Evolutionary conservation across 2,888 invertebrate genomes (phyloP).

Genomic region (Ophion slaviceki): DNA sequence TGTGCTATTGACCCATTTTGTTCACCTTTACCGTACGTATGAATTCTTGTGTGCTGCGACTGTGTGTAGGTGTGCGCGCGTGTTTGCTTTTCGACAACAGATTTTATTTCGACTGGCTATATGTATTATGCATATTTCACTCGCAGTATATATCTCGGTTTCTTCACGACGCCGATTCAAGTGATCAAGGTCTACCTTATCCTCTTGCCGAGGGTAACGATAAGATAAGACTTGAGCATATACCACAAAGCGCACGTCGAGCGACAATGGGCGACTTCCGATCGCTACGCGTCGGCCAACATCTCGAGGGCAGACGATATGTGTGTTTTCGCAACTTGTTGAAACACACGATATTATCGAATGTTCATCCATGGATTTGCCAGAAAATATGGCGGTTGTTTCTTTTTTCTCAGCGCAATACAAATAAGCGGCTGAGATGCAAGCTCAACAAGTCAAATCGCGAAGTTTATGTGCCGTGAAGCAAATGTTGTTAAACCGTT

Average conservation of each 20-base stretch:
- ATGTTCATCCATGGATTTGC: neutral
- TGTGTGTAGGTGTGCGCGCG: neutral
- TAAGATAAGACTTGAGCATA: slow-evolving; percentile 78
- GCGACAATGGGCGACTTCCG: slow-evolving; percentile 73
- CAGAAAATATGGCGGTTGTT: neutral
- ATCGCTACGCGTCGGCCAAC: slow-evolving; percentile 66
- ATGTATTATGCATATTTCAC: slow-evolving; percentile 60
- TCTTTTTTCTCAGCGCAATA: neutral
- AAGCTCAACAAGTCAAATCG: neutral
- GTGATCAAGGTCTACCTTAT: slow-evolving; percentile 82
- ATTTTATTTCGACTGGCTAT: slow-evolving; percentile 11
- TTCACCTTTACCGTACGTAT: neutral
- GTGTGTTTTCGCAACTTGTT: slow-evolving; percentile 13
- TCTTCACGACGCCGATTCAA: slow-evolving; percentile 73
- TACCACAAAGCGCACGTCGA: slow-evolving; percentile 42
- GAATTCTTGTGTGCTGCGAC: neutral
- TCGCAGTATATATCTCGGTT: slow-evolving; percentile 7
- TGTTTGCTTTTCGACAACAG: neutral
- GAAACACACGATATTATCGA: neutral
- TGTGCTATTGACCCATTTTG: neutral
- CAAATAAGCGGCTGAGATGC: neutral
- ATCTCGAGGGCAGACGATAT: slow-evolving; percentile 47
- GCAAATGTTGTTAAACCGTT: no score
- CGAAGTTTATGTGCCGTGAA: no score
- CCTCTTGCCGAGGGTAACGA: slow-evolving; percentile 77